Evolutionary conservation across 1,140 invertebrate genomes (phyloP).

Genomic region (Halesus radiatus): DNA sequence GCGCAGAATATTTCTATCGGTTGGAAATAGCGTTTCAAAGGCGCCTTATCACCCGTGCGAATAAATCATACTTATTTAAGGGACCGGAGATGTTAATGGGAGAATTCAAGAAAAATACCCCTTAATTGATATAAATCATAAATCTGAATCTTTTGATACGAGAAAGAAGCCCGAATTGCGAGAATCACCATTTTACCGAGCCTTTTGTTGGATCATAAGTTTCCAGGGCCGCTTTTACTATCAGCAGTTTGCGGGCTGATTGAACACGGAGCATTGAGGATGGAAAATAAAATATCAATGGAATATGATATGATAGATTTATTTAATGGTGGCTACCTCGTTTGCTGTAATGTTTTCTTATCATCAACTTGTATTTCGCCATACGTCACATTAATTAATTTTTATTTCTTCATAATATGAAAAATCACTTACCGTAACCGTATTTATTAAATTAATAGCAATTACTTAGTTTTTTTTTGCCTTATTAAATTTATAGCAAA

Average conservation of each 20-base stretch:
- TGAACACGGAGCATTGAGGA: not conserved
- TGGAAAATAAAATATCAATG: not conserved
- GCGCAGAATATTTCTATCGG: too few relatives aligned
- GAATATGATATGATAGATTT: too few relatives aligned
- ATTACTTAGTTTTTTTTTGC: too few relatives aligned
- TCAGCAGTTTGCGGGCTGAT: not conserved
- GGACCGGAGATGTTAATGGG: not conserved
- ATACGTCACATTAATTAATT: too few relatives aligned
- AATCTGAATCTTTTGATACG: conserved; percentile 14
- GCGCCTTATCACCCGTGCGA: not conserved
- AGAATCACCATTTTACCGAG: not conserved
- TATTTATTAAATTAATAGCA: too few relatives aligned
- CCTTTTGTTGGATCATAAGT: not conserved
- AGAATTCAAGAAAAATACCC: conserved; percentile 4
- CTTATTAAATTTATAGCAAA: too few relatives aligned
- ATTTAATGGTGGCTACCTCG: too few relatives aligned
- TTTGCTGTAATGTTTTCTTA: too few relatives aligned
- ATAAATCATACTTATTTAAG: conserved; percentile 26
- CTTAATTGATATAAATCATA: conserved; percentile 32
- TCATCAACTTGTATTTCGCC: too few relatives aligned
- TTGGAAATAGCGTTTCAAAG: not conserved
- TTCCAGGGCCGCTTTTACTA: not conserved
- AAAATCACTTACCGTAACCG: too few relatives aligned
- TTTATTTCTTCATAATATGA: too few relatives aligned
- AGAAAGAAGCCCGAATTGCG: not conserved